phyloP scores from a whole-genome alignment of 2,888 invertebrate species.

The Drosophila mayaguana region DNA sequence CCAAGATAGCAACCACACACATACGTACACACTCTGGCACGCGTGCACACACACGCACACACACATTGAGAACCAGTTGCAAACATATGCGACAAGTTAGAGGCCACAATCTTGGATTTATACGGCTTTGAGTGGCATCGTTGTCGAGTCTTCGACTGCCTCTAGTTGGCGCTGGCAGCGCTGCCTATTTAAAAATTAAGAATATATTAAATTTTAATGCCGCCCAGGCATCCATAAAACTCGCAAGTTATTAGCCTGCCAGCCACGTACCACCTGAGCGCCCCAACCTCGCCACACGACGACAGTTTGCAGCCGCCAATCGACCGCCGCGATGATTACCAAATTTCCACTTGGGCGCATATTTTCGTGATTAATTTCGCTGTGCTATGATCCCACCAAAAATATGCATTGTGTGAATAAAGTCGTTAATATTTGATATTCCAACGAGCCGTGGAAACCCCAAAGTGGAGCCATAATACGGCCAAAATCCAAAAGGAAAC shows the following conservation, averaged over 20 bases:
- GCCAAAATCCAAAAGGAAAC: conserved; percentile 8
- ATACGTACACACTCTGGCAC: conserved; percentile 29
- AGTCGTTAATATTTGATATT: conserved; percentile 64
- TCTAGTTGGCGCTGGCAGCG: conserved; percentile 50
- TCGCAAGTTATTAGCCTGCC: conserved; percentile 67
- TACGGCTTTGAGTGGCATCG: conserved; percentile 73
- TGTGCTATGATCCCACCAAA: conserved; percentile 47
- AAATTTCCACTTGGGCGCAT: conserved; percentile 71
- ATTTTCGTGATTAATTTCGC: conserved; percentile 73
- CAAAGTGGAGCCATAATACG: conserved; percentile 43
- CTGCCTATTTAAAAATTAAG: conserved; percentile 77
- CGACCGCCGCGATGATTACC: conserved; percentile 65
- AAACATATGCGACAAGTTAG: conserved; percentile 74
- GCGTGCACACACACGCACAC: conserved; percentile 6
- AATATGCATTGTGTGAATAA: conserved; percentile 47
- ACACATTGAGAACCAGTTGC: conserved; percentile 19
- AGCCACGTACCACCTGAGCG: conserved; percentile 30
- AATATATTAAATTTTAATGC: conserved; percentile 74
- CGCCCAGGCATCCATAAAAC: conserved; percentile 52
- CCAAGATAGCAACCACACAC: conserved; percentile 67
- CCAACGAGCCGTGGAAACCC: conserved; percentile 23
- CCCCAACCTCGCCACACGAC: conserved; percentile 3
- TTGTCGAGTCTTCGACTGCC: conserved; percentile 34
- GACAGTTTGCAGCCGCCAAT: conserved; percentile 46
- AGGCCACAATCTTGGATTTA: conserved; percentile 79